phyloP scores from a whole-genome alignment of 2,113 vertebrate species.

The Myxocyprinus asiaticus region DNA sequence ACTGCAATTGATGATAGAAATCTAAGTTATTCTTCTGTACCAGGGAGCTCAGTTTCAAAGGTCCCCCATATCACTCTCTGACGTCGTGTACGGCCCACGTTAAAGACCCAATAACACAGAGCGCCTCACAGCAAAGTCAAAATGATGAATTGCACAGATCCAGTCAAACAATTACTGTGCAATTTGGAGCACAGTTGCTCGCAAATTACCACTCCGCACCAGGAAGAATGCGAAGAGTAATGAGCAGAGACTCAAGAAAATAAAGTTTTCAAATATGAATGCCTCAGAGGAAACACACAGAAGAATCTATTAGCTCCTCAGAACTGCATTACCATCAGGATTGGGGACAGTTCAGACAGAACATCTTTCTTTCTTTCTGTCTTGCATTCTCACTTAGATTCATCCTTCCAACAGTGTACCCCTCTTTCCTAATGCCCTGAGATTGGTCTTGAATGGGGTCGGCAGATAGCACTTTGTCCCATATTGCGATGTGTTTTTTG shows the following conservation, averaged over 20 bases:
- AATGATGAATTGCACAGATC: slow-evolving; percentile 71
- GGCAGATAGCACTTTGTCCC: slow-evolving; percentile 29
- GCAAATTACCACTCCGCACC: slow-evolving; percentile 56
- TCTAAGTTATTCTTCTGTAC: slow-evolving; percentile 13
- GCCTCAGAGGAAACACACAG: slow-evolving; percentile 15
- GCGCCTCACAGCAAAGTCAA: slow-evolving; percentile 62
- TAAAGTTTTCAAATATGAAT: slow-evolving; percentile 50
- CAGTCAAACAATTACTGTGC: slow-evolving; percentile 71
- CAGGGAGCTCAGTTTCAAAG: neutral
- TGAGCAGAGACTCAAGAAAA: slow-evolving; percentile 52
- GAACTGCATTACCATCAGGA: neutral
- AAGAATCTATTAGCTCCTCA: slow-evolving; percentile 2
- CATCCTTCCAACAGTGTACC: neutral
- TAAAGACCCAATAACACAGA: slow-evolving; percentile 48
- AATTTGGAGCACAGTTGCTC: slow-evolving; percentile 60
- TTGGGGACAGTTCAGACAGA: slow-evolving; percentile 1
- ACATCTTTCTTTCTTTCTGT: neutral
- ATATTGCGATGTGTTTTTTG: slow-evolving; percentile 32
- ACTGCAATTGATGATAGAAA: neutral
- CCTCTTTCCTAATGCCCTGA: slow-evolving; percentile 16
- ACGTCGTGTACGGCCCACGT: slow-evolving; percentile 56
- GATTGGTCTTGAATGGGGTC: slow-evolving; percentile 29
- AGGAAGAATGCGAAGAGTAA: slow-evolving; percentile 57
- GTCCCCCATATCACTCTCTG: slow-evolving; percentile 62
- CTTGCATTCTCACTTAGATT: neutral